Base-by-base conservation (phyloP, 2,888 invertebrate genomes). In the Corbicula japonica region DNA sequence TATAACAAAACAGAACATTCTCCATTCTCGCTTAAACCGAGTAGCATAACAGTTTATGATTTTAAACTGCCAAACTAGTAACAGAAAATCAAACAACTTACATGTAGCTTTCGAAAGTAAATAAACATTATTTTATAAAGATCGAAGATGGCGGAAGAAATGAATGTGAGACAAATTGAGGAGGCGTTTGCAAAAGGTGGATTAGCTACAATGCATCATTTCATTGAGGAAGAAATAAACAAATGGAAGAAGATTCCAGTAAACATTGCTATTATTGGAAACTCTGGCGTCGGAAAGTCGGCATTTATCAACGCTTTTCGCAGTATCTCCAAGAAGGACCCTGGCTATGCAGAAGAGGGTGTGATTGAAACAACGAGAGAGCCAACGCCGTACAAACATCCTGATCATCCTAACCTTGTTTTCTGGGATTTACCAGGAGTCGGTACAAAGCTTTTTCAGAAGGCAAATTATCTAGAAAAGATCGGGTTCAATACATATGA, bases 371-470 rank as follows among this genome's bases (percentile, higher is more conserved):
- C 65, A 30, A 80, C 80, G 2, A 41, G 10, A 28, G 5, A 10
- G 1, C 52, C 58, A 6, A 63, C 48, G 21, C 35, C 60, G 5
- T 80, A 76, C 48, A 15, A 41, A 1, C 73, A 69, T 50, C 71
- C 70, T 5, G 10, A 52, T 0, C 8, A 50, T 26, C 15, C 30
- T 4, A 41, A 60, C 10, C 38, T 80, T 28, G 38, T 56, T 5
- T 35, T 83, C 10, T 83, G 83, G 83, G 83, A 79, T 62, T 30
- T 76, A 6, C 83, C 83, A 12, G 83, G 79, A 5, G 73, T 73
- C 38, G 83, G 73, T 8, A 83, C 76, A 26, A 23, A 44, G 5
- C 34, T 26, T 21, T 76, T 66, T 48, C 60, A 35, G 21, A n/a
- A 30, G 60, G 61, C 63, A 12, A 46, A 34, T 2, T 83, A 83